These are phyloP conservation scores for Bambusicola thoracicus DNA, from an alignment of 2,113 vertebrate genomes.

Conservation along the genomic window DNA sequence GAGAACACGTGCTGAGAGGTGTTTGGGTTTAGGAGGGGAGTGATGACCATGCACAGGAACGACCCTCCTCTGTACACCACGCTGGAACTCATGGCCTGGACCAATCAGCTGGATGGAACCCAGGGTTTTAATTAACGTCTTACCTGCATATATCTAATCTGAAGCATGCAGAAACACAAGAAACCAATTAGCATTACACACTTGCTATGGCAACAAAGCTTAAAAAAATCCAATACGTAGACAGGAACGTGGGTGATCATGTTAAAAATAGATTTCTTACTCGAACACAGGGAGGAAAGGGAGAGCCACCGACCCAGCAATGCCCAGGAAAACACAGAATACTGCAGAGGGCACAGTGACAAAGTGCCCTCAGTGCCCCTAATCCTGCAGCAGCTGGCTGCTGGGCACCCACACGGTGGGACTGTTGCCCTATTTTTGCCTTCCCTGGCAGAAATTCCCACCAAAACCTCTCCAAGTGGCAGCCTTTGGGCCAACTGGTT, in stretches of 20 bases:
- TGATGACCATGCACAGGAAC: background rate
- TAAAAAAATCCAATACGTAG: fast-evolving
- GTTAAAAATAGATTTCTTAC: background rate
- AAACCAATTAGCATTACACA: slow-evolving; percentile 68
- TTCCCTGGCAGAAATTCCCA: background rate
- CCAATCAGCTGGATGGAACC: background rate
- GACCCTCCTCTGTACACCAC: background rate
- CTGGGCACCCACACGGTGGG: background rate
- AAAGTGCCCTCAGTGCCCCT: background rate
- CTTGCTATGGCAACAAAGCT: background rate
- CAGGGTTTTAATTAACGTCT: background rate
- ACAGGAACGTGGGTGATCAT: background rate
- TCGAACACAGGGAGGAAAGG: background rate
- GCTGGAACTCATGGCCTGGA: background rate
- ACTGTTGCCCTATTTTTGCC: background rate
- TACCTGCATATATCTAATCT: slow-evolving; percentile 98
- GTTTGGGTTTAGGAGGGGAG: background rate
- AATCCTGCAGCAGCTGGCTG: background rate
- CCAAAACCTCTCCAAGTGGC: background rate
- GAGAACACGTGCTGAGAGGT: fast-evolving
- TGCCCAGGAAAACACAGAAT: background rate
- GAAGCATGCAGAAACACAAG: slow-evolving; percentile 84
- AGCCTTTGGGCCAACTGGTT: background rate
- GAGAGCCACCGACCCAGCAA: background rate
- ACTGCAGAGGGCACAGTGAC: background rate